Evolutionary conservation across 2,888 invertebrate genomes (phyloP), one percentile per base, ranked within the genome.

Genomic region (Scaptomyza reducta): DNA sequence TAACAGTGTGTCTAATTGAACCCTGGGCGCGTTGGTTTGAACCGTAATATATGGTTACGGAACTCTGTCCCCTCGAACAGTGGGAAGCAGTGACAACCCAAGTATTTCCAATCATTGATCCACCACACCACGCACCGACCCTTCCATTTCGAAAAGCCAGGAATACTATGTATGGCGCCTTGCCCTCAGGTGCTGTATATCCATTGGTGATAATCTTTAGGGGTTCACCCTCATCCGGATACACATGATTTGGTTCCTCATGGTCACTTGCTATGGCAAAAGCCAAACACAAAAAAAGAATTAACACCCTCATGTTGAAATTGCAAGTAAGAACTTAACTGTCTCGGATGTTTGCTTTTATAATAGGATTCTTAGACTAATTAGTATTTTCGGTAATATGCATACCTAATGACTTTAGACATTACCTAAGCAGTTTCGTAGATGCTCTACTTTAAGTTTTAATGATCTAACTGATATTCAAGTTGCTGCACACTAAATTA

Each of bases 31-130:
- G 85, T 4, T 46, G 45, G 11, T 73, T 81, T 0, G 83, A 77
- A 16, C 90, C 90, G 35, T 89, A 77, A 47, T 83, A 74, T 0
- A 89, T 70, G 35, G 76, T 79, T 1, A 78, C 77, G 0, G 70
- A 57, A 16, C 25, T 31, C 29, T 13, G 45, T 0, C 47, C 45
- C 6, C 45, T 53, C 0, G 77, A 58, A n/a, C 74, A 74, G 1
- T 74, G 74, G 0, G 61, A 41, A 0, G 77, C 74, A 0, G 74
- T 74, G 10, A 74, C 7, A 2, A 74, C 49, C 74, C 74, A 74
- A 6, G 49, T 74, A 22, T 72, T 14, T 6, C 73, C 67, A 51
- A 74, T 74, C 18, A 74, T 59, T 1, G 73, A 55, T 5, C 74
- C 74, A 33, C 66, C 72, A 22, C 74, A 74, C 44, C 33, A 54